These are phyloP conservation scores for Brachyopa scutellaris DNA, from an alignment of 2,888 invertebrate species.

Conservation along the genomic window DNA sequence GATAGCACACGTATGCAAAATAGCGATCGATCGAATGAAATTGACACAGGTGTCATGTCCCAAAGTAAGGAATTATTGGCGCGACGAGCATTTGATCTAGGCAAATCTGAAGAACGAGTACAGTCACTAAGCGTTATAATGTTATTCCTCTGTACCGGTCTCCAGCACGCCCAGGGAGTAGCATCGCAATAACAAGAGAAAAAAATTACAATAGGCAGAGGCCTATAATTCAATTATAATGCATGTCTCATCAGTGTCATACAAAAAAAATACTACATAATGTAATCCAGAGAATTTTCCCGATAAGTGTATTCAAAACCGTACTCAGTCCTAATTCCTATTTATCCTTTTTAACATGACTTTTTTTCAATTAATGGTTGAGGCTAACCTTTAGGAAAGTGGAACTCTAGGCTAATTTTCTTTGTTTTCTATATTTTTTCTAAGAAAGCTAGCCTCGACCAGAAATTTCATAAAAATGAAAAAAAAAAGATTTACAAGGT, in stretches of 20 bases:
- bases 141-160: slow-evolving; percentile 96
- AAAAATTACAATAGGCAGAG: neutral
- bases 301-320: neutral
- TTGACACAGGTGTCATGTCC: slow-evolving; percentile 47
- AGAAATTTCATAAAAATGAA: neutral
- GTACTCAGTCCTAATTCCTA: slow-evolving; percentile 4
- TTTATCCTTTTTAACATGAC: no score
- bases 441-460: no score
- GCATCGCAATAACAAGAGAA: slow-evolving; percentile 75
- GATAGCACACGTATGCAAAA: slow-evolving; percentile 22
- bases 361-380: no score
- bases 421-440: no score
- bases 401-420: no score
- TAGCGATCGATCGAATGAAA: slow-evolving; percentile 24
- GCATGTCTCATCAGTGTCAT: slow-evolving; percentile 26
- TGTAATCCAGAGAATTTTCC: slow-evolving; percentile 26
- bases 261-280: neutral
- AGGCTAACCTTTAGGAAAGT: no score
- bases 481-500: neutral
- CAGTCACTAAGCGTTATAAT: slow-evolving; percentile 95
- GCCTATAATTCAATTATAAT: neutral
- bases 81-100: slow-evolving; percentile 81
- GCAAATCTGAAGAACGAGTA: slow-evolving; percentile 91
- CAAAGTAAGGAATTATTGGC: slow-evolving; percentile 63
- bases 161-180: slow-evolving; percentile 85